Conservation (phyloP, 30 jellyfish, hydroid and myxozoan species). For the Rhopilema esculentum region DNA sequence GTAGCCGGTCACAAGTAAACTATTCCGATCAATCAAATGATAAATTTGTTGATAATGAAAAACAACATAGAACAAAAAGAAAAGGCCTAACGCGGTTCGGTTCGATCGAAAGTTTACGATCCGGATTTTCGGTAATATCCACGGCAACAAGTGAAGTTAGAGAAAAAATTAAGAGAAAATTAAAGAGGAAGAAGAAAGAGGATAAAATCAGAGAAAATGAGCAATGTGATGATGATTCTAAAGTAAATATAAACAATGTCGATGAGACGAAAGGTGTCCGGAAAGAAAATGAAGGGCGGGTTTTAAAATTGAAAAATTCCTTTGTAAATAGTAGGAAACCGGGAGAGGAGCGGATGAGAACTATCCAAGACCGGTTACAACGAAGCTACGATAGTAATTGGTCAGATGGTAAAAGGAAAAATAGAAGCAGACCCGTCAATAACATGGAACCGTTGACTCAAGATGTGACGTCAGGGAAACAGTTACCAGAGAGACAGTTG, state of each 20-base stretch:
- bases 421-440: not conserved
- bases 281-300: not conserved
- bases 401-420: not conserved
- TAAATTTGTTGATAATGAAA: not conserved
- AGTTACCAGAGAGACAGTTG: not conserved
- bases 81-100: constrained; percentile 45
- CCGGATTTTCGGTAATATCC: constrained; percentile 71
- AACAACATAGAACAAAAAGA: too few relatives aligned
- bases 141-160: constrained; percentile 38
- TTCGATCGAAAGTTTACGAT: constrained; percentile 56
- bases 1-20: not conserved
- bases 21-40: constrained; percentile 18
- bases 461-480: not conserved
- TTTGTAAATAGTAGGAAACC: not conserved
- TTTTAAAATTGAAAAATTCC: constrained; percentile 8
- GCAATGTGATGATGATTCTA: not conserved
- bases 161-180: constrained; percentile 38
- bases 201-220: constrained; percentile 1
- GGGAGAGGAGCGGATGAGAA: not conserved
- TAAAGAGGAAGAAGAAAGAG: not conserved
- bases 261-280: not conserved
- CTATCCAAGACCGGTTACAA: not conserved
- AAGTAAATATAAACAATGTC: not conserved
- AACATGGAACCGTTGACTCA: not conserved
- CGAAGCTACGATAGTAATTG: not conserved